phyloP scores from a whole-genome alignment of 64 coral and sea anemone species.

The Astreopora myriophthalma region DNA sequence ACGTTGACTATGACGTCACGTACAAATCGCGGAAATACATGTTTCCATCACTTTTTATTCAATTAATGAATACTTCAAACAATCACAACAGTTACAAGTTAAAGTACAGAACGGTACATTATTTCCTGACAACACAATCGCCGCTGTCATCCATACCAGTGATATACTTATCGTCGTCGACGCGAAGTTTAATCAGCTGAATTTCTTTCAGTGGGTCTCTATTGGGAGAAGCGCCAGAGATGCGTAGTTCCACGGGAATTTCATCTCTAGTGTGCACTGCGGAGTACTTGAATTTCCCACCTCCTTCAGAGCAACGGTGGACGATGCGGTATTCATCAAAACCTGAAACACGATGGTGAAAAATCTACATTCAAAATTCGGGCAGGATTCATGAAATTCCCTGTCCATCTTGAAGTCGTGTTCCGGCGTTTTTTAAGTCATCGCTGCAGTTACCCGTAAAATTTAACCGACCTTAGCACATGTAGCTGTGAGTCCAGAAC shows the following conservation, averaged over 20 bases:
- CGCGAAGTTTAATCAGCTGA: conserved; percentile 13
- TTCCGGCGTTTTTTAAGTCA: too few species aligned
- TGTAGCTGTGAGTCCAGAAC: too few species aligned
- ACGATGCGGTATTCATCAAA: conserved; percentile 36
- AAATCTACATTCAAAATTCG: background rate
- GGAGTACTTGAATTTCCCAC: conserved; percentile 30
- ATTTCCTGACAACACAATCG: conserved; percentile 29
- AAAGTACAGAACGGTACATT: background rate
- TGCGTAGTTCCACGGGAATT: background rate
- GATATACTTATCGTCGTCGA: background rate
- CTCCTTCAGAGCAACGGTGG: background rate
- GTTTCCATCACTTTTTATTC: background rate
- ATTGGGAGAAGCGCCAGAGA: background rate
- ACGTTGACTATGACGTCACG: background rate
- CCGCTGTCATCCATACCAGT: conserved; percentile 25
- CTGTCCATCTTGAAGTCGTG: too few species aligned
- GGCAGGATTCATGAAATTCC: too few species aligned
- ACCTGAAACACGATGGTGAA: background rate
- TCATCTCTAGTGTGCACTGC: background rate
- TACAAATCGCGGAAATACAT: background rate
- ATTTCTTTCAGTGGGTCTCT: conserved; percentile 30
- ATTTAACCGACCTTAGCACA: too few species aligned
- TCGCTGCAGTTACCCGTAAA: too few species aligned
- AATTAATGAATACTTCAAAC: background rate
- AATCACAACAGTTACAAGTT: background rate